phyloP scores from a whole-genome alignment of 2,113 vertebrate genomes.

The Phasianus colchicus region DNA sequence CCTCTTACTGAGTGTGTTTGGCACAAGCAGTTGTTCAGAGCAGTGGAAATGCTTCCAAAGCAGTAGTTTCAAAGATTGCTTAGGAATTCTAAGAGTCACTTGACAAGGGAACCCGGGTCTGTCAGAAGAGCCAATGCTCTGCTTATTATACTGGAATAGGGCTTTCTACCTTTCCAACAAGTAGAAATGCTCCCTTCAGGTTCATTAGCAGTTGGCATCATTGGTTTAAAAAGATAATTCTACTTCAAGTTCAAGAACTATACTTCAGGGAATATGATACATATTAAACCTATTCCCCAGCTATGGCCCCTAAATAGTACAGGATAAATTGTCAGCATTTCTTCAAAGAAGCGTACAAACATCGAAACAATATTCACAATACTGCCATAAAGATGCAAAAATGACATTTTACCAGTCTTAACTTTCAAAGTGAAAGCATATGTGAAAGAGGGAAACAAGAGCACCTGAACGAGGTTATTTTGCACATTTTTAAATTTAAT shows the following conservation, averaged over 20 bases:
- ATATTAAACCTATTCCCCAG: not conserved
- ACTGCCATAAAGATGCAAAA: not conserved
- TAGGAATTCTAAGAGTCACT: not conserved
- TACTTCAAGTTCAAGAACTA: not conserved
- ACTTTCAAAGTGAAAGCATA: not conserved
- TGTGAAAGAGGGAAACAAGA: not conserved
- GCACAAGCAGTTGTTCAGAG: not conserved
- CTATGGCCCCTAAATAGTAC: not conserved
- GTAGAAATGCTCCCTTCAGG: not conserved
- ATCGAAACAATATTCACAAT: not conserved
- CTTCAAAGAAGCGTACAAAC: not conserved
- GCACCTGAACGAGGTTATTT: not conserved
- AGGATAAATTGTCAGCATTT: not conserved
- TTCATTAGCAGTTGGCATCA: not conserved
- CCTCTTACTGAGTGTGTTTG: not conserved
- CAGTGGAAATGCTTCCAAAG: not conserved
- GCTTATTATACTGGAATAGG: not conserved
- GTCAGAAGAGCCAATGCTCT: not conserved
- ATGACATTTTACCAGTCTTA: not conserved
- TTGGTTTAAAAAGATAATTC: not conserved
- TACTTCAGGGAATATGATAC: not conserved
- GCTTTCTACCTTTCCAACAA: not conserved
- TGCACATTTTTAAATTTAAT: not conserved
- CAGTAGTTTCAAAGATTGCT: not conserved
- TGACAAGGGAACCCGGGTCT: not conserved